phyloP scores from a whole-genome alignment of 2,113 vertebrate genomes.

The Thunnus thynnus region DNA sequence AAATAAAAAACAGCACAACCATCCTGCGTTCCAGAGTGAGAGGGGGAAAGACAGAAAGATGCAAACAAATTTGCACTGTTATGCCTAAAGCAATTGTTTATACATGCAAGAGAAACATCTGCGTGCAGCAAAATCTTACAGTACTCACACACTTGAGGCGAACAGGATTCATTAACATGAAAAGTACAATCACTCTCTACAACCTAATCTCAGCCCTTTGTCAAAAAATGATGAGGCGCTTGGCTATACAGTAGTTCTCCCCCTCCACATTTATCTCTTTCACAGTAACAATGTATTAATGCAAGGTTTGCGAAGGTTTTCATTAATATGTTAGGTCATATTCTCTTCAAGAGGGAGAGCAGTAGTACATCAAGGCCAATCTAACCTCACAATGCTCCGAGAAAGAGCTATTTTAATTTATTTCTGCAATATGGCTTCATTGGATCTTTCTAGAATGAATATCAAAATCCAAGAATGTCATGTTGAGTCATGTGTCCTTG shows the following conservation, averaged over 20 bases:
- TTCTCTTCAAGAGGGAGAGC: conserved; percentile 12
- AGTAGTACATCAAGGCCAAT: conserved; percentile 39
- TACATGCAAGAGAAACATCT: conserved; percentile 58
- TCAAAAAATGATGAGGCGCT: conserved; percentile 65
- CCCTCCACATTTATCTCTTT: conserved; percentile 32
- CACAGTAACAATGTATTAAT: conserved; percentile 42
- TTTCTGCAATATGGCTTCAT: conserved; percentile 5
- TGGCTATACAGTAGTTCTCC: conserved; percentile 6
- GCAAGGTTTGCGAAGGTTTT: conserved; percentile 31
- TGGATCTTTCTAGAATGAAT: not conserved
- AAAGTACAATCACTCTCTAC: conserved; percentile 47
- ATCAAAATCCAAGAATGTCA: conserved; percentile 12
- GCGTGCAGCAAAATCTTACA: conserved; percentile 37
- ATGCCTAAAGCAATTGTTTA: conserved; percentile 59
- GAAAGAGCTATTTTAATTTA: conserved; percentile 15
- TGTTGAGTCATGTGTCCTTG: not conserved
- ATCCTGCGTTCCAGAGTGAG: not conserved
- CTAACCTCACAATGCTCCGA: conserved; percentile 11
- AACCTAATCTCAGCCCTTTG: conserved; percentile 53
- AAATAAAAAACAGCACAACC: conserved; percentile 13
- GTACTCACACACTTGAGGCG: conserved; percentile 39
- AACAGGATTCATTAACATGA: conserved; percentile 55
- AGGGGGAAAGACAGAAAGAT: conserved; percentile 25
- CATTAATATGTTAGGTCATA: conserved; percentile 47
- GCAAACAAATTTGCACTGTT: conserved; percentile 28